These are phyloP conservation scores for Sinohyriopsis cumingii DNA, from an alignment of 2,888 invertebrate species.

Conservation along the genomic window DNA sequence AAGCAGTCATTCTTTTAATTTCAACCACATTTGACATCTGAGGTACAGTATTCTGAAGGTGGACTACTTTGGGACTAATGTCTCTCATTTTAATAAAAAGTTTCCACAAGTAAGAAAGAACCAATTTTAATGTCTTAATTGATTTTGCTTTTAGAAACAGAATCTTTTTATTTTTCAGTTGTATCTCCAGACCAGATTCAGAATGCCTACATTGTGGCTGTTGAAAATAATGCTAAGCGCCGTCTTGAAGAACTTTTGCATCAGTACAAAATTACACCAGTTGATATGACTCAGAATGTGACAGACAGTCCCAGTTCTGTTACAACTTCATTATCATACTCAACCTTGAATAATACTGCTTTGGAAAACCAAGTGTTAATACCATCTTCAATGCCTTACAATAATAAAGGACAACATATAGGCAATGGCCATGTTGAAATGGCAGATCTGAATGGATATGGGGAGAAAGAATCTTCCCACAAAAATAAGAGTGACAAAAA, in stretches of 20 bases:
- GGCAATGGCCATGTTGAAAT: constrained; percentile 47
- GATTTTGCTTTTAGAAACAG: background rate
- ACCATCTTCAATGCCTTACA: constrained; percentile 39
- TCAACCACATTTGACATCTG: too few relatives aligned
- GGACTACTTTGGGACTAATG: too few relatives aligned
- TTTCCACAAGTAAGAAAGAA: too few relatives aligned
- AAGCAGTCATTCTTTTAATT: too few relatives aligned
- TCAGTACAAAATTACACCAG: constrained; percentile 92
- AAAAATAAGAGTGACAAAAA: constrained; percentile 40
- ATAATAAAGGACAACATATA: constrained; percentile 31
- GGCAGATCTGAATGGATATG: constrained; percentile 46
- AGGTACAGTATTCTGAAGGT: too few relatives aligned
- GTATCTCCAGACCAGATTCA: constrained; percentile 75
- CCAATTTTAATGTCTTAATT: background rate
- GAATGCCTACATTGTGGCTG: constrained; percentile 98
- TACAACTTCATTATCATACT: constrained; percentile 13
- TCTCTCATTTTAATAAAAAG: too few relatives aligned
- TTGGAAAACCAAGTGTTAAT: constrained; percentile 26
- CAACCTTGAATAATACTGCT: constrained; percentile 28
- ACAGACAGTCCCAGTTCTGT: constrained; percentile 19
- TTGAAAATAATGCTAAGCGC: constrained; percentile 93
- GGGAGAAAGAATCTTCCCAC: constrained; percentile 39
- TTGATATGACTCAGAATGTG: constrained; percentile 89
- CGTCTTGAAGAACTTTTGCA: constrained; percentile 93
- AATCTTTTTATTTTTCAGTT: constrained; percentile 40